Evolutionary conservation across 2,797 vertebrate genomes (phyloP), one percentile per base, ranked within the genome.

Genomic region (Rhabdophis nuchalis): DNA sequence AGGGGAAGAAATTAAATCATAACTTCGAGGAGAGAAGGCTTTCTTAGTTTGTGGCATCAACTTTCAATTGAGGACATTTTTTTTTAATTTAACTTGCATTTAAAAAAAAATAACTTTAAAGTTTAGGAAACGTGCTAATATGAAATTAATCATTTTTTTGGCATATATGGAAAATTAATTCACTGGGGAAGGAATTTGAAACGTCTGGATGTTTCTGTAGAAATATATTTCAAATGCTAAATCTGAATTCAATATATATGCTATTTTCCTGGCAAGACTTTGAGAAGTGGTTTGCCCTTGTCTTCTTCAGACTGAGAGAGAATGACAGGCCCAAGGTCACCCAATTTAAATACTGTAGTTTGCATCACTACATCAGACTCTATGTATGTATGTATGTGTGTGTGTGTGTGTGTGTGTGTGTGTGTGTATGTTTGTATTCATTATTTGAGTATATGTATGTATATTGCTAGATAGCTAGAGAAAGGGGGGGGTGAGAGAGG

Each of bases 151-250:
- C 25, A 52, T 89, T 95, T 86, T 95, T 86, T 46, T 90, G 88
- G 50, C 87, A 92, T 92, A 86, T 93, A 87, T 72, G 87, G 92
- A 91, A 95, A 57, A 93, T 95, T 89, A 14, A 58, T 92, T 96
- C 91, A 94, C 94, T 96, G 93, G 3, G 60, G 86, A 58, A 91
- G 10, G 57, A 91, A 91, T 95, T 94, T 94, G 50, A 92, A 88
- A 64, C 53, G 58, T 90, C 3, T 91, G 94, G 95, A 56, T 92
- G 94, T 77, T 93, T 53, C 89, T 46, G 91, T 89, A 27, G n/a
- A 56, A 6, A 77, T 77, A 41, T 77, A 77, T 23, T 41, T 77
- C 72, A 77, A 77, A 77, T 23, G 36, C 72, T 77, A 77, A 41
- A 23, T 23, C 36, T 41, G 72, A 41, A 77, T 77, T 77, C 9